Evolutionary conservation across 2,113 vertebrate species (phyloP), one percentile per base, ranked within the genome.

Genomic region (Sarotherodon lohbergeri): DNA sequence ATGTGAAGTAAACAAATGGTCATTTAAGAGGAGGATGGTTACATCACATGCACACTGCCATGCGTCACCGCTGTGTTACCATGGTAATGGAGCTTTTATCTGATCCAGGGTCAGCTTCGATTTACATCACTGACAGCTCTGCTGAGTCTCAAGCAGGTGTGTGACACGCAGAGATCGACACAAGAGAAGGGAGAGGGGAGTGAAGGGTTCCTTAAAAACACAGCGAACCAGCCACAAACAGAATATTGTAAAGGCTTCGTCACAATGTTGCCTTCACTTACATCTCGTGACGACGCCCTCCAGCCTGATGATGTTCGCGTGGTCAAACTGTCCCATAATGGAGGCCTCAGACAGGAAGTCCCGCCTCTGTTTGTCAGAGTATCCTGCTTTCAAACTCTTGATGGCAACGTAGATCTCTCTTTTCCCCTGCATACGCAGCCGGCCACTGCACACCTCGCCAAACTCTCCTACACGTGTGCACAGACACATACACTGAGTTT

Each of bases 281-380:
- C 96, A 97, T 97, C 91, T 96, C 0, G 96, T 97, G 57, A 97
- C 96, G 13, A 97, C 96, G 1, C 96, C 96, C 89, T 97, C 96
- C 94, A 97, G 86, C 59, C 96, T 91, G 93, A 97, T 97, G 92
- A 97, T 97, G 92, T 97, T 97, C 0, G 95, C 95, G 12, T 97
- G 96, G 88, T 96, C 96, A 22, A 96, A 97, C 93, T 96, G 96
- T 55, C 96, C 96, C 96, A 97, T 97, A 93, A 97, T 97, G 92
- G 95, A 96, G 6, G 96, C 96, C 86, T 97, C 96, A 6, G 96
- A 96, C 85, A 97, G 92, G 88, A 97, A 97, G 94, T 96, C 96
- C 88, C 95, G 85, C 92, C 96, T 95, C 92, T 97, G 96, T 71
- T 97, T 97, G 91, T 97, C 96, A 0, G 96, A 95, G 89, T 97